Base-by-base conservation (phyloP, 2,113 vertebrate species). In the Zosterops pallidus region DNA sequence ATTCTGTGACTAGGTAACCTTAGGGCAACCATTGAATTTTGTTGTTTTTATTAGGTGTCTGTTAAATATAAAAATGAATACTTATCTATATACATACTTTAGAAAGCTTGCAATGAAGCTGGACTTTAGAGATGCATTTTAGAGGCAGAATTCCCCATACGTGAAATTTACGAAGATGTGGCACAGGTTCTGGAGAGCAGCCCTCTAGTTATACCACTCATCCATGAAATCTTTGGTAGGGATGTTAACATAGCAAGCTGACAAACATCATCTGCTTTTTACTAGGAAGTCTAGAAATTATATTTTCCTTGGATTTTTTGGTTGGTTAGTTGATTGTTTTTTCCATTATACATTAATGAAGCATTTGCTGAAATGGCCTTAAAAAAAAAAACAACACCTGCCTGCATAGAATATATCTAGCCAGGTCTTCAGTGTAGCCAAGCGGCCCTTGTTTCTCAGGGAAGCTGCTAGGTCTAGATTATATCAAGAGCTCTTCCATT, bases 261-360 rank as follows among this genome's bases (percentile, higher is more conserved):
- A 37, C 12, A 86, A 68, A 46, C 2, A 13, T 59, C 15, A 28
- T 25, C 13, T 72, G 3, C 4, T 86, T 79, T 75, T 83, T 25
- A 57, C 6, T 35, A 5, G 6, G 56, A 92, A 52, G 6, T 12
- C 21, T 11, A 14, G 33, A 17, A 35, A 8, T 14, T 62, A 57
- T 47, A 3, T 37, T n/a, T 55, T 28, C 7, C 31, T 63, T 63
- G 5, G 1, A 0, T 33, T 25, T 28, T 41, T 50, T 11, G 0
- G 9, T 42, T n/a, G 16, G 8, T 41, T n/a, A 5, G 0, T 55
- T 79, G 20, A 33, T 24, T 33, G 9, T 6, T 13, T 53, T 60
- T 19, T 6, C 7, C 2, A 1, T 33, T 72, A 8, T 28, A 46
- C 6, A 9, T 2, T 72, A 35, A 84, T 46, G 11, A 81, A 81